Base-by-base conservation (phyloP, 2,797 vertebrate species). In the Rhinella marina region DNA sequence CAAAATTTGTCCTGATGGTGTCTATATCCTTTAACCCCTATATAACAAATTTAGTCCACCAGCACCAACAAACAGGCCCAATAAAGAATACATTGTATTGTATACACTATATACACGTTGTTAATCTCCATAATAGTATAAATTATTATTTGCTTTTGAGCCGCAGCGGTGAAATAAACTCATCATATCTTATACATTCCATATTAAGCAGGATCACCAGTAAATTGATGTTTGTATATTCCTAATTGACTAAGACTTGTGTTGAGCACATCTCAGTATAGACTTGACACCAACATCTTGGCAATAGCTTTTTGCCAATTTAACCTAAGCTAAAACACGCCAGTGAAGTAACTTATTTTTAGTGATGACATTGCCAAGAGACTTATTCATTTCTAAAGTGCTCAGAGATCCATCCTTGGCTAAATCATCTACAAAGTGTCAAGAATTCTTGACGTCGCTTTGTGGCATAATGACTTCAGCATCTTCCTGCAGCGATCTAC, bases 391-490 rank as follows among this genome's bases (percentile, higher is more conserved):
- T 70, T 88, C 82, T 85, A 64, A 21, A 79, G 23, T 48, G 50
- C 59, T 50, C 76, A 21, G 32, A 59, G 84, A 57, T 48, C 75
- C 54, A 84, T 76, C 83, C 68, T 81, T 19, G 17, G 66, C 68
- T 54, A 77, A 81, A 86, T 81, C 80, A 68, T 86, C 57, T 86
- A 73, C 64, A 86, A 89, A 76, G 61, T 86, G 88, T 82, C 84
- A 86, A 82, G 78, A 68, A 81, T 89, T 77, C 88, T 89, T 83
- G 57, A 85, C 82, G 80, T 86, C 52, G 70, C 62, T 70, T 86
- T 78, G 75, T 72, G 70, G 88, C 78, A 88, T 86, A 85, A 81
- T 81, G 83, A 76, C 77, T 64, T 32, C 50, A 59, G 84, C 48
- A 86, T 86, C 52, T 84, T 88, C 59, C 82, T 61, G 75, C 73